A percentile compares a stretch with the other conserved stretches of the same genome.
These are phyloP conservation scores for Gallinago undulata DNA, from an alignment of 2,113 vertebrate genomes.

Conservation along the genomic window DNA sequence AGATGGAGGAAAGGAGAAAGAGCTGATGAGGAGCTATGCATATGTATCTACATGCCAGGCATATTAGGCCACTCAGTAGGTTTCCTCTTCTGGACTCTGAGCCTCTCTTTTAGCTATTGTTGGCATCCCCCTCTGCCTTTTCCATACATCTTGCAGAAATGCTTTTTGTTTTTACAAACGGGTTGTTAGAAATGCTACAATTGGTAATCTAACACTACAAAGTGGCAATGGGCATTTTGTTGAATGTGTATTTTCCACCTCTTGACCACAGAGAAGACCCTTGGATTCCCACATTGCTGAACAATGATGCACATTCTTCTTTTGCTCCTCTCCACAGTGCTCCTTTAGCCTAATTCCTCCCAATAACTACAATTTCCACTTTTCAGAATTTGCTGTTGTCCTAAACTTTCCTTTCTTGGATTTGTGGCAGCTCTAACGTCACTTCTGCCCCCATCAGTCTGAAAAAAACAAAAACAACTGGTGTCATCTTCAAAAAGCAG, in stretches of 20 bases:
- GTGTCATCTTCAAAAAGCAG: neutral
- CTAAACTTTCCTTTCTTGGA: neutral
- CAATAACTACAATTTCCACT: neutral
- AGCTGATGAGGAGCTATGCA: conserved; percentile 21
- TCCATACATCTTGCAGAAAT: neutral
- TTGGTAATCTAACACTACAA: neutral
- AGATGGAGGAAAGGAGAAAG: neutral
- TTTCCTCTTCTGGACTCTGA: neutral
- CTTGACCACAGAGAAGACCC: neutral
- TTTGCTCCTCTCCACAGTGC: neutral
- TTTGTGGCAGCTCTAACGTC: neutral
- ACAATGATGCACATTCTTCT: neutral
- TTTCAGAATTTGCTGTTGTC: neutral
- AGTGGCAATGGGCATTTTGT: neutral
- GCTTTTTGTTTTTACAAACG: neutral
- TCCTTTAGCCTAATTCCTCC: neutral
- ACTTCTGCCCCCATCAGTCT: neutral
- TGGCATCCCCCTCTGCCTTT: neutral
- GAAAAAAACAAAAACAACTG: neutral
- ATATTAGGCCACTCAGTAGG: conserved; percentile 1
- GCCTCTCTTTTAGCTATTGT: neutral
- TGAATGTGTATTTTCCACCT: neutral
- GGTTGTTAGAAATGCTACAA: neutral
- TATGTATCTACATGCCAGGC: conserved; percentile 24
- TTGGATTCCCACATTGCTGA: neutral